These are phyloP conservation scores for Blastomussa wellsi DNA, from an alignment of 92 coral and sea anemone genomes.

Conservation along the genomic window DNA sequence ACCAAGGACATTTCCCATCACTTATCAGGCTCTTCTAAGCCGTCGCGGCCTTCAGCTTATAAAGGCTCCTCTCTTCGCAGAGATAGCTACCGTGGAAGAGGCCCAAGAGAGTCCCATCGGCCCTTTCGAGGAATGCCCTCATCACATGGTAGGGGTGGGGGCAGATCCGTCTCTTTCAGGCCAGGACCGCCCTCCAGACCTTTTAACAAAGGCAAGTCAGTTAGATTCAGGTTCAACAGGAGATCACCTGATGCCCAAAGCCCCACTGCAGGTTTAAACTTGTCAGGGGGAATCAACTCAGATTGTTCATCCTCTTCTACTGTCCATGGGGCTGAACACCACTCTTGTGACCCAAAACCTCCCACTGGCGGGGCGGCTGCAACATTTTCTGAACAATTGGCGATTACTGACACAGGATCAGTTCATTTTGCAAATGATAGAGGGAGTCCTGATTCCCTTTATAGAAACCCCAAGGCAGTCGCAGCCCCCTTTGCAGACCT, in stretches of 20 bases:
- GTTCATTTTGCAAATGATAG: too few species aligned
- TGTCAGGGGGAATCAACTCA: too few species aligned
- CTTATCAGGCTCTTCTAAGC: constrained; percentile 12
- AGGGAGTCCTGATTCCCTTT: too few species aligned
- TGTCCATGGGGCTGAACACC: too few species aligned
- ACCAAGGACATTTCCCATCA: constrained; percentile 34
- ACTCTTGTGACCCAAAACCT: too few species aligned
- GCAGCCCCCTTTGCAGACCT: too few species aligned
- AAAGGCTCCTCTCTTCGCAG: neutral
- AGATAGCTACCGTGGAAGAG: constrained; percentile 15
- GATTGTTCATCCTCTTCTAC: too few species aligned
- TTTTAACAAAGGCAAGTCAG: constrained; percentile 5
- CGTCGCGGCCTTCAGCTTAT: too few species aligned
- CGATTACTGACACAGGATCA: too few species aligned
- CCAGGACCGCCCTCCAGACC: constrained; percentile 15
- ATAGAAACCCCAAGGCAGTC: too few species aligned
- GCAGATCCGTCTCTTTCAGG: constrained; percentile 24
- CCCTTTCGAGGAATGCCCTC: constrained; percentile 38
- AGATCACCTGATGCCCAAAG: constrained; percentile 25
- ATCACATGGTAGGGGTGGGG: constrained; percentile 23
- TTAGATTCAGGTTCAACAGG: constrained; percentile 21
- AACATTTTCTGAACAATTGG: too few species aligned
- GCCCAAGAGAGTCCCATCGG: constrained; percentile 5
- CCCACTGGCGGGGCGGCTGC: too few species aligned
- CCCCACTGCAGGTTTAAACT: neutral